phyloP scores from a whole-genome alignment of 2,888 invertebrate genomes.

The Athrips mouffetella region DNA sequence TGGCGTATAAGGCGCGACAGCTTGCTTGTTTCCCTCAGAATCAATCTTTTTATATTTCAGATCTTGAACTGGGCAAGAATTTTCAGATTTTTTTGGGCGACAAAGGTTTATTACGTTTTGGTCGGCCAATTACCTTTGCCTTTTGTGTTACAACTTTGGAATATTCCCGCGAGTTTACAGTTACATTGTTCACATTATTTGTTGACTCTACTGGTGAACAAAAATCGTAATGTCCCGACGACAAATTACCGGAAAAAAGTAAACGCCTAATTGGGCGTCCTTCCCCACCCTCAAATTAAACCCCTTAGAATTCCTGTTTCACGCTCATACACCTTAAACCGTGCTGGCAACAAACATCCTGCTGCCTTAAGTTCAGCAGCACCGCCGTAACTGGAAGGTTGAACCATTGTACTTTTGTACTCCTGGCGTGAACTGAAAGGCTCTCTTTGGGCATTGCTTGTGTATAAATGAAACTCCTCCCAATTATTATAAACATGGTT shows the following conservation, averaged over 20 bases:
- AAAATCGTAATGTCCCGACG: conserved; percentile 9
- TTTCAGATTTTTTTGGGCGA: conserved; percentile 6
- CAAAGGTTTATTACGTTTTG: conserved; percentile 4
- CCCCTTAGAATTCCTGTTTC: conserved; percentile 18
- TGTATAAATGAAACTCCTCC: conserved; percentile 17
- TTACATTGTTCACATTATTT: too few relatives aligned
- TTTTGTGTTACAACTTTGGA: too few relatives aligned
- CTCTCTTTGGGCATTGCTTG: conserved; percentile 15
- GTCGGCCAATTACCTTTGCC: not conserved
- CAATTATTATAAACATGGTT: conserved; percentile 17
- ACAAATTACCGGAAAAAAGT: conserved; percentile 18
- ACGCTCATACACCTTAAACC: conserved; percentile 18
- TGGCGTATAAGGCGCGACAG: too few relatives aligned
- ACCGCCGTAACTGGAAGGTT: conserved; percentile 20
- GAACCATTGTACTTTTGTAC: conserved; percentile 20
- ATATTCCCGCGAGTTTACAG: too few relatives aligned
- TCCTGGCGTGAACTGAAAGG: conserved; percentile 22
- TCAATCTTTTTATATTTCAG: too few relatives aligned
- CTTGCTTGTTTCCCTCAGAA: too few relatives aligned
- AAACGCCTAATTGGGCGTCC: conserved; percentile 18
- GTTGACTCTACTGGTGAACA: too few relatives aligned
- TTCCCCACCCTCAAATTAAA: conserved; percentile 17
- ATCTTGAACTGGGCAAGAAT: not conserved
- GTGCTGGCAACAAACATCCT: conserved; percentile 18
- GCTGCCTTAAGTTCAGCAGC: conserved; percentile 22